phyloP scores from a whole-genome alignment of 2,113 vertebrate species.

The Tylochromis polylepis region DNA sequence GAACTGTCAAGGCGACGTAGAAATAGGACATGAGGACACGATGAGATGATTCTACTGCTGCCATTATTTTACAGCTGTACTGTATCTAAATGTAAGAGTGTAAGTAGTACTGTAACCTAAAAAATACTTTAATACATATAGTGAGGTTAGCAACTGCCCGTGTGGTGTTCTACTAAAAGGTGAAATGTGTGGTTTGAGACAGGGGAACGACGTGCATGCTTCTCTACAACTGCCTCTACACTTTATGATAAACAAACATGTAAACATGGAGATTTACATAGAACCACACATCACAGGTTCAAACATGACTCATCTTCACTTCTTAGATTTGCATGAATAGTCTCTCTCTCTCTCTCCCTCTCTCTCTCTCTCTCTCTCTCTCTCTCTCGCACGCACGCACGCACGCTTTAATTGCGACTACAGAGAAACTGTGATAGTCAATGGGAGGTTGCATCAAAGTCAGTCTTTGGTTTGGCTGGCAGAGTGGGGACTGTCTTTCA shows the following conservation, averaged over 20 bases:
- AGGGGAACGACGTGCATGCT: slow-evolving; percentile 9
- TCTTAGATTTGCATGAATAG: not conserved
- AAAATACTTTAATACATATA: not conserved
- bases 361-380: not conserved
- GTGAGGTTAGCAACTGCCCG: slow-evolving; percentile 43
- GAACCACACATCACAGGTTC: not conserved
- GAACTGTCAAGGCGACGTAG: not conserved
- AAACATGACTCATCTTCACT: not conserved
- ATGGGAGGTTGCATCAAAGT: slow-evolving; percentile 26
- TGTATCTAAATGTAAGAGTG: not conserved
- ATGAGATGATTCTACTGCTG: not conserved
- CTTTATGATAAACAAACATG: not conserved
- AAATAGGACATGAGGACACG: not conserved
- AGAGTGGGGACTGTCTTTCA: slow-evolving; percentile 27
- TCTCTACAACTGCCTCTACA: not conserved
- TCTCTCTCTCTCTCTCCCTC: not conserved
- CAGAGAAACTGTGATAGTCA: not conserved
- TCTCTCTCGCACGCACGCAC: not conserved
- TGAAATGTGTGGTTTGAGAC: slow-evolving; percentile 54
- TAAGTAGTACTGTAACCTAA: not conserved
- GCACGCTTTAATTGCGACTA: not conserved
- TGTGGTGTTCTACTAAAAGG: slow-evolving; percentile 32
- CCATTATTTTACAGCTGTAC: not conserved
- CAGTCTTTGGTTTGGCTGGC: slow-evolving; percentile 29
- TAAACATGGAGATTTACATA: not conserved